These are phyloP conservation scores for Eutrigla gurnardus DNA, from an alignment of 2,797 vertebrate species.

Conservation along the genomic window DNA sequence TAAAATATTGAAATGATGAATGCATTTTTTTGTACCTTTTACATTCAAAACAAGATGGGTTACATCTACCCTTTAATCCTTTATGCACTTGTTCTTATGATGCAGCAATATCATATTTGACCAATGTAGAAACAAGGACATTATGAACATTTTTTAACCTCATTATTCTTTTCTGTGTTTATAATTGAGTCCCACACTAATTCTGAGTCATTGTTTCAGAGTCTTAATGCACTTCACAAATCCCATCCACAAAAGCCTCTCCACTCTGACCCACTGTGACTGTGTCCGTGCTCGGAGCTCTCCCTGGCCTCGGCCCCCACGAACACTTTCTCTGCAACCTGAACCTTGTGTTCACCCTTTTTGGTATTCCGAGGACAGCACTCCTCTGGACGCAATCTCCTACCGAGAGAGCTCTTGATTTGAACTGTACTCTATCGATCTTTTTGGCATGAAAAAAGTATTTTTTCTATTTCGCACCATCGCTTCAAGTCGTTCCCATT, in stretches of 20 bases:
- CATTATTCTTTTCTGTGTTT: conserved; percentile 3
- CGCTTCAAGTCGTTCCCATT: conserved; percentile 50
- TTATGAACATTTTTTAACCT: conserved; percentile 7
- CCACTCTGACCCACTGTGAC: conserved; percentile 41
- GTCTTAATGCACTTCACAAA: conserved; percentile 44
- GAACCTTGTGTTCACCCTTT: conserved; percentile 47
- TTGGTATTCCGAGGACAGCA: conserved; percentile 68
- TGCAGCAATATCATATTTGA: neutral
- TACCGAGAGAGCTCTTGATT: conserved; percentile 65
- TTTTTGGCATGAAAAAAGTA: conserved; percentile 56
- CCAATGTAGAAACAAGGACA: neutral
- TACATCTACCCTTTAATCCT: neutral
- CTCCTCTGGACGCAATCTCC: conserved; percentile 59
- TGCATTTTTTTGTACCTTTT: neutral
- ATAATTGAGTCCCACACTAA: conserved; percentile 14
- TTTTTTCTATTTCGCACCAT: conserved; percentile 49
- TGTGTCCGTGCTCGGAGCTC: conserved; percentile 47
- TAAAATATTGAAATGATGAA: conserved; percentile 4
- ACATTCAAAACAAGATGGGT: neutral
- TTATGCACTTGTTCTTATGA: neutral
- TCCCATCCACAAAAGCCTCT: conserved; percentile 46
- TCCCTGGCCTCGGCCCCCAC: conserved; percentile 41
- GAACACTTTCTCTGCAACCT: conserved; percentile 51
- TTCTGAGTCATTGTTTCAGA: conserved; percentile 30
- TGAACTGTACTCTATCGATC: conserved; percentile 66